Evolutionary conservation across 2,797 vertebrate genomes (phyloP).

Genomic region (Chelon labrosus): DNA sequence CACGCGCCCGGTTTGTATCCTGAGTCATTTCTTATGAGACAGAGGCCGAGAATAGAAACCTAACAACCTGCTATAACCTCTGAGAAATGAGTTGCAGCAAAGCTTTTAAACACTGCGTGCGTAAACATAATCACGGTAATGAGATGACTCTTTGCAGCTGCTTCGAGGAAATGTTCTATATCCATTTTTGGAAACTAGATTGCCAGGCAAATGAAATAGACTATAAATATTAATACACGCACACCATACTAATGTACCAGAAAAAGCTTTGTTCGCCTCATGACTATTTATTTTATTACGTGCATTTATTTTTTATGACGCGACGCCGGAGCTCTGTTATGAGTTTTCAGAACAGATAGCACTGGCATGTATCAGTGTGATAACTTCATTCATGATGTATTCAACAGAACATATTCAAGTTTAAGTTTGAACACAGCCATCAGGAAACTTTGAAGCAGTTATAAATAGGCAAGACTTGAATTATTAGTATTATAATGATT

Average conservation of each 20-base stretch:
- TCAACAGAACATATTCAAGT: slow-evolving; percentile 14
- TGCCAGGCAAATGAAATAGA: slow-evolving; percentile 55
- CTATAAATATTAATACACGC: slow-evolving; percentile 78
- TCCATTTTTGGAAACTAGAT: slow-evolving; percentile 68
- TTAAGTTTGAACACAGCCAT: background rate
- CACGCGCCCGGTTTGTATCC: slow-evolving; percentile 39
- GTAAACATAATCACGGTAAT: slow-evolving; percentile 59
- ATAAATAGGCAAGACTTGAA: background rate
- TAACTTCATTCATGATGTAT: slow-evolving; percentile 18
- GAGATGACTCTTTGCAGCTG: slow-evolving; percentile 45
- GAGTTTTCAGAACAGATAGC: background rate
- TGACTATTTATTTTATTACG: slow-evolving; percentile 59
- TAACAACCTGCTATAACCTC: slow-evolving; percentile 35
- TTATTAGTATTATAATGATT: background rate
- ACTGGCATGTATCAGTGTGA: slow-evolving; percentile 1
- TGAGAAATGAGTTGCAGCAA: slow-evolving; percentile 39
- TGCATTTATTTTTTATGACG: slow-evolving; percentile 55
- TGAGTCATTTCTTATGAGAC: slow-evolving; percentile 39
- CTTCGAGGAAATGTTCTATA: slow-evolving; percentile 57
- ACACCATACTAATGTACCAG: slow-evolving; percentile 57
- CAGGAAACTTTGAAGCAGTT: background rate
- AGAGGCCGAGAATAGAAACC: slow-evolving; percentile 46
- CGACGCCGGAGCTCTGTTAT: slow-evolving; percentile 30
- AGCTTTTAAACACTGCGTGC: slow-evolving; percentile 38
- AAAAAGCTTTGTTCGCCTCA: slow-evolving; percentile 58